Evolutionary conservation across 2,113 vertebrate species (phyloP).

Genomic region (Cisticola juncidis): DNA sequence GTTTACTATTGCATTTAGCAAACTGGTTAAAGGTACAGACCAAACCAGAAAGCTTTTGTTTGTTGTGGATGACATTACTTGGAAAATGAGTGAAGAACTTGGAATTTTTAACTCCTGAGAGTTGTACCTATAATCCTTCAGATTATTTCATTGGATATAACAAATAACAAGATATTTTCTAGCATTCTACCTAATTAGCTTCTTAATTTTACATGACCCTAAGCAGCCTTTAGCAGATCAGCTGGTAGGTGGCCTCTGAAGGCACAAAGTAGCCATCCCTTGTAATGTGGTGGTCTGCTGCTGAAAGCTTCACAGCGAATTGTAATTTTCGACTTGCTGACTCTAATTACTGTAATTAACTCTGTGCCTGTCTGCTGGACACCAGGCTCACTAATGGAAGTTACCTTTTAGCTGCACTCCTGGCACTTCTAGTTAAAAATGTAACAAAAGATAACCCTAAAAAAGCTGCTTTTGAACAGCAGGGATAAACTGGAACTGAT

Average conservation of each 20-base stretch:
- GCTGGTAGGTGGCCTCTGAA: not conserved
- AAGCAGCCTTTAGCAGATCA: not conserved
- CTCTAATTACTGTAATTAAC: not conserved
- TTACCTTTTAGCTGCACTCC: not conserved
- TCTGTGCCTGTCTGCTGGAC: not conserved
- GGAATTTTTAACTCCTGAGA: not conserved
- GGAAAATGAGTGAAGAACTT: not conserved
- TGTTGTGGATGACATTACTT: not conserved
- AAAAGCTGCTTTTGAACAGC: not conserved
- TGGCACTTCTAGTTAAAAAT: not conserved
- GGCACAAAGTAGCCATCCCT: not conserved
- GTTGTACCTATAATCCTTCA: not conserved
- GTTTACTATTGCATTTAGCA: not conserved
- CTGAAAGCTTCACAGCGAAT: not conserved
- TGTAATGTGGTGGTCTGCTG: not conserved
- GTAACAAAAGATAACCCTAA: not conserved
- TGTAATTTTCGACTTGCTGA: not conserved
- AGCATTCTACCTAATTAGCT: not conserved
- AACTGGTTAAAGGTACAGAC: slow-evolving; percentile 22
- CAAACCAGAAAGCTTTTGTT: not conserved
- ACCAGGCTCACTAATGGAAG: not conserved
- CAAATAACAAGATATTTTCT: not conserved
- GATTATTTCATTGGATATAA: not conserved
- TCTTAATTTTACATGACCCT: not conserved
- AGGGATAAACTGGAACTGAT: not conserved